phyloP scores from a whole-genome alignment of 2,797 vertebrate genomes.

The Falco columbarius region DNA sequence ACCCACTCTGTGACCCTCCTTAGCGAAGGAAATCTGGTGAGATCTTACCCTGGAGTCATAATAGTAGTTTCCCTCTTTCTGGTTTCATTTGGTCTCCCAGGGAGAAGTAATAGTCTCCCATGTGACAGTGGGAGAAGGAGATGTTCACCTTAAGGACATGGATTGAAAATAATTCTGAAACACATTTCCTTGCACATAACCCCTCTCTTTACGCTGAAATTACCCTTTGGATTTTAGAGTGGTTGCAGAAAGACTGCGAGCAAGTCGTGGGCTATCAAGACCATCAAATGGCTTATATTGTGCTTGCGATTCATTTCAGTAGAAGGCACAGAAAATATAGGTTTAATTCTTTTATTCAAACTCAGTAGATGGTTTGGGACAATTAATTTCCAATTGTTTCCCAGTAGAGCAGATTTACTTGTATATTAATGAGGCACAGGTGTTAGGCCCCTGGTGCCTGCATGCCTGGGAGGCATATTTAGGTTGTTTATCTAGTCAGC shows the following conservation, averaged over 20 bases:
- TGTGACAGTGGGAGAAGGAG: neutral
- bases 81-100: constrained; percentile 54
- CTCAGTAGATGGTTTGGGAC: constrained; percentile 85
- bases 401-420: constrained; percentile 85
- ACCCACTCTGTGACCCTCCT: constrained; percentile 9
- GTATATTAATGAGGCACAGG: constrained; percentile 88
- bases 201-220: neutral
- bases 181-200: constrained; percentile 8
- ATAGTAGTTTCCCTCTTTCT: constrained; percentile 39
- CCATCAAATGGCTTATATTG: constrained; percentile 54
- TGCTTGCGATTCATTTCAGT: constrained; percentile 68
- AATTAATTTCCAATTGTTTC: constrained; percentile 89
- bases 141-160: constrained; percentile 53
- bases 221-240: constrained; percentile 20
- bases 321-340: constrained; percentile 70
- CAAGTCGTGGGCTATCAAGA: constrained; percentile 28
- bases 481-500: constrained; percentile 84
- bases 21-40: neutral
- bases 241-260: constrained; percentile 25
- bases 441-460: constrained; percentile 84
- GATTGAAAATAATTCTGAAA: constrained; percentile 28
- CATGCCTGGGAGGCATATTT: constrained; percentile 84
- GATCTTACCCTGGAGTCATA: constrained; percentile 46
- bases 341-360: constrained; percentile 82
- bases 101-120: constrained; percentile 46